Percentiles rank a stretch among this genome's conserved stretches.
Evolutionary conservation across 2,797 vertebrate genomes (phyloP).

Genomic region (Pogonophryne albipinna): DNA sequence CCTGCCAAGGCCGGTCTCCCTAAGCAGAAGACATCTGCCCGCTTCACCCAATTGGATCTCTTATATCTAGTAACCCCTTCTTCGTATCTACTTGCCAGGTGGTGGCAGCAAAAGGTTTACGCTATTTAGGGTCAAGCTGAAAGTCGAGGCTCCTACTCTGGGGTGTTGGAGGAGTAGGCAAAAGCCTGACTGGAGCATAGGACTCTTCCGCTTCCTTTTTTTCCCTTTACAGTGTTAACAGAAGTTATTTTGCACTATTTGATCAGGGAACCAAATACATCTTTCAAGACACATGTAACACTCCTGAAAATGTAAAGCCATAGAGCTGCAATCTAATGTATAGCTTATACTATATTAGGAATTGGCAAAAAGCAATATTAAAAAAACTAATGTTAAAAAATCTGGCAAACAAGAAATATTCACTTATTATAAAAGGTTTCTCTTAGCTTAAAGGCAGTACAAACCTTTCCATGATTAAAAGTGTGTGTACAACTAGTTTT

Average conservation of each 20-base stretch:
- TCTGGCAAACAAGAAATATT: slow-evolving; percentile 20
- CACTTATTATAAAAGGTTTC: slow-evolving; percentile 2
- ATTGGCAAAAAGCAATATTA: slow-evolving; percentile 17
- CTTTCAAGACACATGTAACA: neutral
- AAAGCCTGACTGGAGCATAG: slow-evolving; percentile 7
- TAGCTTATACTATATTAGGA: slow-evolving; percentile 1
- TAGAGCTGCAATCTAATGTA: slow-evolving; percentile 9
- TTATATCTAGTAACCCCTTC: slow-evolving; percentile 49
- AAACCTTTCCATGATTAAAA: slow-evolving; percentile 37
- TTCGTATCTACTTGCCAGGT: slow-evolving; percentile 66
- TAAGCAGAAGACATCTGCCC: slow-evolving; percentile 76
- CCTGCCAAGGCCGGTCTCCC: slow-evolving; percentile 58
- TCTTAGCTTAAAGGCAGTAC: slow-evolving; percentile 2
- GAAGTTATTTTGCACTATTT: slow-evolving; percentile 13
- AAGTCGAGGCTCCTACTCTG: slow-evolving; percentile 72
- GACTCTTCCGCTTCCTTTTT: slow-evolving; percentile 8
- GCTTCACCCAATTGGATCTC: slow-evolving; percentile 49
- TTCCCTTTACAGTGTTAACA: neutral
- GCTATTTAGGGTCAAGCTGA: slow-evolving; percentile 82
- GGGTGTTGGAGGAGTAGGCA: slow-evolving; percentile 28
- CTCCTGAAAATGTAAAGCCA: slow-evolving; percentile 17
- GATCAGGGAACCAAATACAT: neutral
- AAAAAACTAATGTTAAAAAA: slow-evolving; percentile 25
- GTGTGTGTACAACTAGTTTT: neutral
- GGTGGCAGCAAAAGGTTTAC: slow-evolving; percentile 73